phyloP scores from a whole-genome alignment of 1,140 invertebrate genomes.

The Polyergus mexicanus region DNA sequence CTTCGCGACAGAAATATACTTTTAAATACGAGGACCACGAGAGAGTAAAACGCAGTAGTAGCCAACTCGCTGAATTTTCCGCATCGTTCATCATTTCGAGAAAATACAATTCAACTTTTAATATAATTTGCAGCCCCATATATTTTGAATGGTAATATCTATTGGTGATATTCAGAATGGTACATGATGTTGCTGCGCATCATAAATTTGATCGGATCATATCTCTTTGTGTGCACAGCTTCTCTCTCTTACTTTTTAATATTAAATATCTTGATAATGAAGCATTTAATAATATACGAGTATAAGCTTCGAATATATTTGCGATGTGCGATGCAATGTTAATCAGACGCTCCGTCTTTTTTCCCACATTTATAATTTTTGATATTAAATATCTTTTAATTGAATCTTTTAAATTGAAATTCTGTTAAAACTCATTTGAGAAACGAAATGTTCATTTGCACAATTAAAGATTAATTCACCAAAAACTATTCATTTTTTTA shows the following conservation, averaged over 20 bases:
- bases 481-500: neutral
- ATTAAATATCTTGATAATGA: neutral
- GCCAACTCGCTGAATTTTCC: constrained; percentile 13
- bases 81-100: constrained; percentile 32
- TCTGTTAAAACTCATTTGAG: neutral
- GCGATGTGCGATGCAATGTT: neutral
- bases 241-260: neutral
- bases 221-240: neutral
- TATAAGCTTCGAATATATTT: neutral
- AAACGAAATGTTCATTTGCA: neutral
- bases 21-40: constrained; percentile 31
- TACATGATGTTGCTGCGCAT: neutral
- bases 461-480: neutral
- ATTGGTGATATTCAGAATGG: neutral
- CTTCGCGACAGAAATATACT: constrained; percentile 25
- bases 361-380: neutral
- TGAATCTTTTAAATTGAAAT: neutral
- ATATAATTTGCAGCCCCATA: constrained; percentile 12
- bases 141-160: neutral
- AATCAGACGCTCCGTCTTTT: neutral
- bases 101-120: constrained; percentile 29
- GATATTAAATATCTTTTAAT: neutral
- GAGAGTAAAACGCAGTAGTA: neutral
- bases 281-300: neutral
- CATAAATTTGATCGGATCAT: neutral